Percentiles rank a stretch among this genome's conserved stretches.
Evolutionary conservation across 2,113 vertebrate species (phyloP).

Genomic region (Myocastor coypus): DNA sequence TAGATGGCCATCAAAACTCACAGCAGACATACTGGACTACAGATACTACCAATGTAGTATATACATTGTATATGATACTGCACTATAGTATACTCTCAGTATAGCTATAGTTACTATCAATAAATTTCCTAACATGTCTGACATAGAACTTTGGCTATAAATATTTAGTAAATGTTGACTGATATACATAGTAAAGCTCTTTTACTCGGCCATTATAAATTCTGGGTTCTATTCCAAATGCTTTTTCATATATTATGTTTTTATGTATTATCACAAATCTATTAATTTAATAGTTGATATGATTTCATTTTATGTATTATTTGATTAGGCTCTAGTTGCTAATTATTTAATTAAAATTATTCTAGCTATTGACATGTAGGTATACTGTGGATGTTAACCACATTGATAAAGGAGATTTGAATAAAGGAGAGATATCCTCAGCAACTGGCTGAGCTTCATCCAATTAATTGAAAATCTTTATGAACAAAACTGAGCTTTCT

Average conservation of each 20-base stretch:
- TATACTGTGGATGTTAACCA: background rate
- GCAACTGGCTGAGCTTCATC: background rate
- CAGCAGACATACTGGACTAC: background rate
- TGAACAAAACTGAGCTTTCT: background rate
- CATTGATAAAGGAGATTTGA: background rate
- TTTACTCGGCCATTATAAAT: background rate
- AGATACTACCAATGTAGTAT: background rate
- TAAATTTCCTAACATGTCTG: background rate
- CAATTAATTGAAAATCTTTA: background rate
- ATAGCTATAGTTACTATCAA: background rate
- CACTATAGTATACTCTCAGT: too few species aligned
- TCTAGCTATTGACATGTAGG: background rate
- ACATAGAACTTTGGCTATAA: background rate
- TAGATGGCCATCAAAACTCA: background rate
- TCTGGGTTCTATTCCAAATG: background rate
- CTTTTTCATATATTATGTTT: background rate
- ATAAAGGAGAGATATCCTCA: constrained; percentile 1
- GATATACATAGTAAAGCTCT: background rate
- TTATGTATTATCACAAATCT: constrained; percentile 17
- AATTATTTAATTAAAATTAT: constrained; percentile 16
- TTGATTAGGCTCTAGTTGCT: background rate
- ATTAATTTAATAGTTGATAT: background rate
- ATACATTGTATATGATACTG: too few species aligned
- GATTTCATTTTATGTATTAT: constrained; percentile 5
- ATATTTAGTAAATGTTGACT: background rate